Evolutionary conservation across 1,140 invertebrate species (phyloP), one percentile per base, ranked within the genome.

Genomic region (Eueides isabella): DNA sequence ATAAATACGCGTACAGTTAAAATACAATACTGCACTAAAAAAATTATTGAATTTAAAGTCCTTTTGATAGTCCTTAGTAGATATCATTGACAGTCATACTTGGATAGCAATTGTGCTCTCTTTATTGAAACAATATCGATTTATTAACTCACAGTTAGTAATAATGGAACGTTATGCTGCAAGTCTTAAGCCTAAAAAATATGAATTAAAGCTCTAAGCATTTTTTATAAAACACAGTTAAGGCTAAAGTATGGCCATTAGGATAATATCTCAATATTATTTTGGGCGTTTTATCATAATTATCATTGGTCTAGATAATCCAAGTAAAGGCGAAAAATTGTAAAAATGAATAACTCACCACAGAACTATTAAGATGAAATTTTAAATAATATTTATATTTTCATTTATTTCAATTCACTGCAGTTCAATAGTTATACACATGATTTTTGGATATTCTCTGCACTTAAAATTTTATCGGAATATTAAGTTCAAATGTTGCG

Each of bases 401-500:
- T 55, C 26, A 55, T 55, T 55, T 12, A 55, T 7, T 23, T 7
- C 23, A 26, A 33, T 48, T 65, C 31, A 75, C 68, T 35, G 66
- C 30, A 38, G 64, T 44, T 35, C 44, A 55, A 71, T 71, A 23
- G 31, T 44, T 71, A 75, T 64, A 71, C 61, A 35, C 72, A 74
- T 87, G 78, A 80, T 86, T 82, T 81, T 78, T 67, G 29, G 79
- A 61, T 81, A 82, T 82, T 81, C 71, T 75, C 70, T 72, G 71
- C 66, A 79, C 75, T 83, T 74, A 68, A 31, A 72, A 69, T 80
- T 81, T 86, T 85, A 83, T 83, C 81, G 55, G 65, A 80, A 71
- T 76, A 73, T 67, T 77, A 63, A 83, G 84, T 92, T 92, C 82
- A 91, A 92, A 92, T 92, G 88, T 92, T 90, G 88, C 90, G 90